Evolutionary conservation across 53 echinoderm and acorn worm species (phyloP), one percentile per base, ranked within the genome.

Genomic region (Echinometra lucunter): DNA sequence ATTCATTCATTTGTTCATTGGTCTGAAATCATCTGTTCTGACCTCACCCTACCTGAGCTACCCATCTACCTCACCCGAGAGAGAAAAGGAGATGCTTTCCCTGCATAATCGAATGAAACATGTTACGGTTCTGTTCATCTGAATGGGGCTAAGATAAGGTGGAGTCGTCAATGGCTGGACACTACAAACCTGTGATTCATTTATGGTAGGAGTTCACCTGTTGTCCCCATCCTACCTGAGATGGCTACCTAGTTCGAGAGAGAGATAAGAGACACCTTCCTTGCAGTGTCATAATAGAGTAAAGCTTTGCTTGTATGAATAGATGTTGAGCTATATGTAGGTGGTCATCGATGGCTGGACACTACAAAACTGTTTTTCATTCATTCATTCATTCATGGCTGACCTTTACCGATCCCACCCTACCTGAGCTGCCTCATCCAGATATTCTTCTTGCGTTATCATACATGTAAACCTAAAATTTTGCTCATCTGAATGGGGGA

Each of bases 141-240:
- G 80, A 44, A 44, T 16, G 80, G 21, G 42, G 80, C 18, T 19
- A 7, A 28, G 80, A 37, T 38, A 37, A 37, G 80, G 40, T 49
- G 75, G 37, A 19, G 42, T 80, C 18, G 21, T 38, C 80, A 80
- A 80, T 44, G 42, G 80, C 4, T 7, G 49, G 45, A 30, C 85
- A 47, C 85, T 85, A 85, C 85, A 85, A 47, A 85, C 85, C 85
- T n/a, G 30, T 85, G 85, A 85, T 85, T 85, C 85, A 85, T 85
- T 85, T 49, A 49, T 85, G 45, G 45, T 47, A n/a, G 28, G 21
- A 85, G 34, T 5, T 47, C 85, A 85, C 85, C 85, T 85, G 85
- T 85, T 40, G 85, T 49, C 85, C 85, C 28, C 53, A 2, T 13
- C 53, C 53, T 21, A 85, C 85, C 85, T 85, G 85, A 85, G 85